Percentiles rank a stretch among this genome's conserved stretches.
phyloP scores from a whole-genome alignment of 2,797 vertebrate genomes.

The Pantherophis vulpinus region DNA sequence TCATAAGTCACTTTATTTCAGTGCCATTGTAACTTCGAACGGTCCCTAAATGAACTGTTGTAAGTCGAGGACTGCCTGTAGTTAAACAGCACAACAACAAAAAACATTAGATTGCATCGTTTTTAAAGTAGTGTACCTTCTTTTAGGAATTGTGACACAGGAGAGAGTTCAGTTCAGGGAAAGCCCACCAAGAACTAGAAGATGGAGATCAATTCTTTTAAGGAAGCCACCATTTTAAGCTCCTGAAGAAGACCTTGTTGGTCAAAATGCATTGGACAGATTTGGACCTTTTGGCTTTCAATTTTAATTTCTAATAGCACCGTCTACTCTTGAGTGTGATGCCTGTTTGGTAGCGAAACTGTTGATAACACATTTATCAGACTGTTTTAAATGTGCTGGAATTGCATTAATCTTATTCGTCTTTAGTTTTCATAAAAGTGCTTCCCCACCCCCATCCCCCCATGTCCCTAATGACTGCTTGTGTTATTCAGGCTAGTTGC shows the following conservation, averaged over 20 bases:
- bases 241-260: conserved; percentile 14
- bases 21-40: not conserved
- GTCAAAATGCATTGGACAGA: not conserved
- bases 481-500: not conserved
- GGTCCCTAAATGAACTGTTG: not conserved
- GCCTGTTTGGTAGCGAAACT: not conserved
- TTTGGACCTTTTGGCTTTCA: not conserved
- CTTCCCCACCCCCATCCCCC: no score
- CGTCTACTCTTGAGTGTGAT: not conserved
- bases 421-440: not conserved
- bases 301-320: conserved; percentile 1
- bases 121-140: conserved; percentile 15
- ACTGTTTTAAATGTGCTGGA: not conserved
- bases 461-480: not conserved
- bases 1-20: not conserved
- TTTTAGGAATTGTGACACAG: conserved; percentile 22
- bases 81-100: not conserved
- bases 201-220: conserved; percentile 10
- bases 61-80: not conserved
- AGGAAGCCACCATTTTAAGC: conserved; percentile 10
- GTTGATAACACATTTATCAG: not conserved
- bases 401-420: not conserved
- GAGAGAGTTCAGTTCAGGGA: conserved; percentile 17
- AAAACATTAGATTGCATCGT: not conserved
- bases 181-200: not conserved